These are phyloP conservation scores for Axea sp. DNA, from an alignment of 2,888 invertebrate genomes.

Conservation along the genomic window DNA sequence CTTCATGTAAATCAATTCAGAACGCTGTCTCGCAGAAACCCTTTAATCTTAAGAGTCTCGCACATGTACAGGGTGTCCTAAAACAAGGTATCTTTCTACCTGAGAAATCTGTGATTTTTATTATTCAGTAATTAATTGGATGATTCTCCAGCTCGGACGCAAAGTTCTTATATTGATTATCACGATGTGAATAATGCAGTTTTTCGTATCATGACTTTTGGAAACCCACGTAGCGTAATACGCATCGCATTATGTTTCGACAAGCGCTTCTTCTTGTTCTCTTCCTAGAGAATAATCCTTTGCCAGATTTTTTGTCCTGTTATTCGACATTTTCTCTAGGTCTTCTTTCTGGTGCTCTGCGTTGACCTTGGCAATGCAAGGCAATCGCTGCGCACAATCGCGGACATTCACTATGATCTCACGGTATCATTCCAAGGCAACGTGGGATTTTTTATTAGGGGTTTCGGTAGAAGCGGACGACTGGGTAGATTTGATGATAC, in stretches of 20 bases:
- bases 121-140: conserved; percentile 41
- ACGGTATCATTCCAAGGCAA: conserved; percentile 60
- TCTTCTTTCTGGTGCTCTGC: conserved; percentile 49
- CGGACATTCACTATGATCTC: conserved; percentile 54
- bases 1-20: background rate
- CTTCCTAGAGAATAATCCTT: conserved; percentile 59
- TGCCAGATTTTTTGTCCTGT: conserved; percentile 57
- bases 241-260: conserved; percentile 63
- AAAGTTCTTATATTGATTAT: conserved; percentile 16
- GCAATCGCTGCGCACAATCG: conserved; percentile 57
- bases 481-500: conserved; percentile 54
- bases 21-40: background rate
- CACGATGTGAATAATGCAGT: conserved; percentile 57
- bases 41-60: conserved; percentile 1
- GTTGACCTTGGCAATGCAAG: conserved; percentile 60
- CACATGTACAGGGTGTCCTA: conserved; percentile 22
- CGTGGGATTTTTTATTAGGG: conserved; percentile 58
- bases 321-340: conserved; percentile 60
- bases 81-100: background rate
- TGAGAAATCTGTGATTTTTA: background rate
- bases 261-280: conserved; percentile 48
- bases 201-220: conserved; percentile 49
- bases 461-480: conserved; percentile 50
- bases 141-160: conserved; percentile 24
- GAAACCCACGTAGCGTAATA: conserved; percentile 58